Base-by-base conservation (phyloP, 2,888 invertebrate species). In the Leptinotarsa haldemani region DNA sequence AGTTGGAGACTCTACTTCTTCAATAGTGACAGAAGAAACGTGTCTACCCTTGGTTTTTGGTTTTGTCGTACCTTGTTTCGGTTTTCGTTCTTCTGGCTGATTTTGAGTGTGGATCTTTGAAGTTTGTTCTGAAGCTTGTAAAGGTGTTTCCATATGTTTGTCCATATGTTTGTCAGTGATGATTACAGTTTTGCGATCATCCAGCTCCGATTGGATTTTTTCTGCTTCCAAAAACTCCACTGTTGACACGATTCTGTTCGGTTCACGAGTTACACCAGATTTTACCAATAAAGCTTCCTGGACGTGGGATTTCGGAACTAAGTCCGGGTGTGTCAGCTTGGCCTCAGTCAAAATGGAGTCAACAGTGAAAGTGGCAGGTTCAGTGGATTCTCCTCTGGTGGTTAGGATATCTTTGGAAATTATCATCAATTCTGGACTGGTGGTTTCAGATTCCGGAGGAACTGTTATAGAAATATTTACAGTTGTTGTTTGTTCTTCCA, bases 21-120 rank as follows among this genome's bases (percentile, higher is more conserved):
- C 90, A 70, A 90, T 90, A 69, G 89, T 90, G 3, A 90, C 89
- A 3, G 89, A 86, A 2, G 89, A 86, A 0, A 87, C 88, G 52
- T 89, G 88, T 79, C 86, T 87, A 18, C 82, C 80, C 75, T 86
- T 87, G 4, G 78, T 70, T 82, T 85, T 86, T 4, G 82, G 75
- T 81, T 86, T 83, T 16, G 72, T 75, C 48, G 77, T 61, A 4
- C 64, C 66, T 53, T 72, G 70, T 68, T 80, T 77, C 7, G 79
- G 75, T 72, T 82, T 82, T 25, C 71, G 78, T 70, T 80, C 79
- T 18, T 69, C 72, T 2, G 61, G 58, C 16, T 15, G 53, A 25
- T 25, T 25, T 65, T 70, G 65, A 52, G 53, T 65, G 50, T n/a
- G 25, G 13, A 40, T 48, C 40, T 40, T 22, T 53, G 65, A 9